Conservation (phyloP, 2,797 vertebrate species). For the Poecilia picta region DNA sequence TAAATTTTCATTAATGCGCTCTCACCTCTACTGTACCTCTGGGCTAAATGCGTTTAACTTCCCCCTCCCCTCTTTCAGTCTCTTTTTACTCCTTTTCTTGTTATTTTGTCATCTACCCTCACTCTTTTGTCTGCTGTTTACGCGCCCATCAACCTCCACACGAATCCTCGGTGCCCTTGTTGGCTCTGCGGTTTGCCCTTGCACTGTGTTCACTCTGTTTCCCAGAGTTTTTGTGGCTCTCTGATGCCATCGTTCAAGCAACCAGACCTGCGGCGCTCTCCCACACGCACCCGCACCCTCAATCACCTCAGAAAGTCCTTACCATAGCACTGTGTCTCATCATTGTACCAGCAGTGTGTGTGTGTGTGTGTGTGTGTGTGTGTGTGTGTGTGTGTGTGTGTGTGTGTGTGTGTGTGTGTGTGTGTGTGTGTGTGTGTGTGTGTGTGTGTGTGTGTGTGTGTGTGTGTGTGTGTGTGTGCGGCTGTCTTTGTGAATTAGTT, state of each 20-base stretch:
- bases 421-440: conserved; percentile 72
- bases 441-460: conserved; percentile 56
- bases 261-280: conserved; percentile 35
- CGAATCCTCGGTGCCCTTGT: conserved; percentile 38
- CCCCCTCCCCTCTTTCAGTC: neutral
- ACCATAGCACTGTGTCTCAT: conserved; percentile 68
- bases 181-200: conserved; percentile 45
- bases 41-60: conserved; percentile 9
- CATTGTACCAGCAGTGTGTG: conserved; percentile 61
- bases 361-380: conserved; percentile 72
- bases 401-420: conserved; percentile 72
- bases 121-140: conserved; percentile 17
- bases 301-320: conserved; percentile 68
- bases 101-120: conserved; percentile 6
- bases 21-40: conserved; percentile 21
- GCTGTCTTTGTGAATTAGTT: conserved; percentile 80
- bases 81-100: neutral
- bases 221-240: conserved; percentile 49
- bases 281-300: conserved; percentile 35
- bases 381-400: conserved; percentile 56
- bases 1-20: conserved; percentile 51
- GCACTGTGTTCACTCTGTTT: conserved; percentile 29
- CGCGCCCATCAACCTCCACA: conserved; percentile 18
- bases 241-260: conserved; percentile 34
- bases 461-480: conserved; percentile 71